Evolutionary conservation across 53 echinoderm and acorn worm species (phyloP).

Genomic region (Glandiceps talaboti): DNA sequence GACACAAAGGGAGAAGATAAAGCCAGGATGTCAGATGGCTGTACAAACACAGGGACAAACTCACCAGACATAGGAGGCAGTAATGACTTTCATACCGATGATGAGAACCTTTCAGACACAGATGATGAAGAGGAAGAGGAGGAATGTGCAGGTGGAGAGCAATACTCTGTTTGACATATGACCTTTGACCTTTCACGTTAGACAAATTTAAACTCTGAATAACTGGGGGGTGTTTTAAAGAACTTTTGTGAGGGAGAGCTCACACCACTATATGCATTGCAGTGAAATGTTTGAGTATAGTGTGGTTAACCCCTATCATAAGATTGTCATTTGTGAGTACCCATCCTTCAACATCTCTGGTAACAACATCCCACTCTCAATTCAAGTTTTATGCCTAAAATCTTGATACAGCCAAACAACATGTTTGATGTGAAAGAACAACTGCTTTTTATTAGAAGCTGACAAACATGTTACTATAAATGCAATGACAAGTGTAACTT

Average conservation of each 20-base stretch:
- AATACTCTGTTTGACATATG: conserved; percentile 38
- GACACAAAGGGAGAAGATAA: neutral
- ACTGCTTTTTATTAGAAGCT: no score
- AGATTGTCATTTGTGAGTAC: no score
- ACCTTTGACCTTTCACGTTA: conserved; percentile 8
- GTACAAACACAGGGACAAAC: neutral
- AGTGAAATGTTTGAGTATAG: neutral
- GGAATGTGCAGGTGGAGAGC: conserved; percentile 28
- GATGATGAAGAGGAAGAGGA: conserved; percentile 25
- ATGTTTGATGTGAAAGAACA: no score
- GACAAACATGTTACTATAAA: no score
- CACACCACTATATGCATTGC: neutral
- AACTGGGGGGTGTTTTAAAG: neutral
- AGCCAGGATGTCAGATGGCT: neutral
- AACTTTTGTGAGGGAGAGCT: neutral
- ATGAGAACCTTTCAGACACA: conserved; percentile 8
- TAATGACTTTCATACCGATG: neutral
- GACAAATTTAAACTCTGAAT: neutral
- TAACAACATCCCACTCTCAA: no score
- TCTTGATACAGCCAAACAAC: no score
- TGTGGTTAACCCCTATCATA: neutral
- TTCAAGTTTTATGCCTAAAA: no score
- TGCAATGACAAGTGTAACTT: no score
- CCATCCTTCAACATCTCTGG: no score
- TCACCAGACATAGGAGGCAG: neutral